A percentile compares a stretch with the other conserved stretches of the same genome.
Evolutionary conservation across 2,888 invertebrate genomes (phyloP).

Genomic region (Andrena haemorrhoa): DNA sequence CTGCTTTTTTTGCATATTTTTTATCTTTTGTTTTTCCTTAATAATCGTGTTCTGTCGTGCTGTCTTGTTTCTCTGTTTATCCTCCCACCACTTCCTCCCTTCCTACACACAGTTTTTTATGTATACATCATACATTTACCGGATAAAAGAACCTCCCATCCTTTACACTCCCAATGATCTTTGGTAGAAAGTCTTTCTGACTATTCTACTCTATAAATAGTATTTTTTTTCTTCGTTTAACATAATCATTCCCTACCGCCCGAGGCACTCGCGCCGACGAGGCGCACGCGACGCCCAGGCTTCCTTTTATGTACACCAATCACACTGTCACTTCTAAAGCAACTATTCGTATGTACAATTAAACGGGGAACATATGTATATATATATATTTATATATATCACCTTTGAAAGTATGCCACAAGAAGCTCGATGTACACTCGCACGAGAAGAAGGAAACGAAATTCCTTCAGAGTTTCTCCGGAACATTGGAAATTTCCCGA

Average conservation of each 20-base stretch:
- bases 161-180: constrained; percentile 65
- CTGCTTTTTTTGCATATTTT: constrained; percentile 19
- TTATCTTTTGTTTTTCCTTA: constrained; percentile 65
- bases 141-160: constrained; percentile 64
- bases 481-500: neutral
- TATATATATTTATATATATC: constrained; percentile 5
- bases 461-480: neutral
- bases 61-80: constrained; percentile 69
- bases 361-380: constrained; percentile 50
- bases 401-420: constrained; percentile 60
- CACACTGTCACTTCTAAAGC: constrained; percentile 68
- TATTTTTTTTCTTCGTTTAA: constrained; percentile 64
- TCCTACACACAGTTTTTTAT: constrained; percentile 38
- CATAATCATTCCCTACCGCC: constrained; percentile 66
- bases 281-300: constrained; percentile 43
- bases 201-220: constrained; percentile 78
- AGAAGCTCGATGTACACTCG: neutral
- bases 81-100: constrained; percentile 4
- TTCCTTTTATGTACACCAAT: constrained; percentile 70
- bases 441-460: neutral
- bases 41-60: constrained; percentile 76
- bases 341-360: constrained; percentile 77
- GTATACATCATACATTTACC: constrained; percentile 56
- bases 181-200: constrained; percentile 74
- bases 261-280: constrained; percentile 44